These are phyloP conservation scores for Dicranocentrus wangi DNA, from an alignment of 2,888 invertebrate genomes.

Conservation along the genomic window DNA sequence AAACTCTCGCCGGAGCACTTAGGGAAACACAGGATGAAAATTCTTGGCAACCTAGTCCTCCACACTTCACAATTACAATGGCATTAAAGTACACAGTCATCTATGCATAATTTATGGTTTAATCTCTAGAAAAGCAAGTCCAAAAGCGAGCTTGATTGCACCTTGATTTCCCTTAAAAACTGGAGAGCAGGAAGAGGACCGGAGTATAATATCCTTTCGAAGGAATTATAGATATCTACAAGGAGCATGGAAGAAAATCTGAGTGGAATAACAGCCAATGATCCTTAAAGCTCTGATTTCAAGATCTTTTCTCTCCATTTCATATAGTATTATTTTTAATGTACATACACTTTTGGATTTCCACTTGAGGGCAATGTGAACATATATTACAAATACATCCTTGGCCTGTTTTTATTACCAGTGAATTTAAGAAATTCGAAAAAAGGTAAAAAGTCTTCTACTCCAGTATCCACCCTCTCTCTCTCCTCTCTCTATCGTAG, in stretches of 20 bases:
- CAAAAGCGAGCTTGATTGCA: constrained; percentile 55
- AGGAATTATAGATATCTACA: background rate
- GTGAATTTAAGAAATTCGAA: too few relatives aligned
- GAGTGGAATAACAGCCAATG: background rate
- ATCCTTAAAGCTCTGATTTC: background rate
- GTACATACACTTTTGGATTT: too few relatives aligned
- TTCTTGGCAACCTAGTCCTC: background rate
- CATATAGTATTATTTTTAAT: too few relatives aligned
- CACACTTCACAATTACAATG: background rate
- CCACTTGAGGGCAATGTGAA: too few relatives aligned
- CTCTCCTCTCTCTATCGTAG: too few relatives aligned
- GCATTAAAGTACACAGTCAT: background rate
- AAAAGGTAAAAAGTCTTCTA: too few relatives aligned
- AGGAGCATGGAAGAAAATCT: background rate
- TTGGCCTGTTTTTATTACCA: too few relatives aligned
- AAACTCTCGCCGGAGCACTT: constrained; percentile 31
- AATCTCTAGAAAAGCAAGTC: constrained; percentile 57
- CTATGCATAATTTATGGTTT: constrained; percentile 71
- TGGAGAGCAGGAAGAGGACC: background rate
- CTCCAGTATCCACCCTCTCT: too few relatives aligned
- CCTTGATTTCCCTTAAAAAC: background rate
- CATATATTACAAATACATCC: too few relatives aligned
- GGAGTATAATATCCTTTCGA: background rate
- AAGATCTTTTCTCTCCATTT: too few relatives aligned
- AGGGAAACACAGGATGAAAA: background rate